Base-by-base conservation (phyloP, 1,140 invertebrate genomes). In the Littorina saxatilis region DNA sequence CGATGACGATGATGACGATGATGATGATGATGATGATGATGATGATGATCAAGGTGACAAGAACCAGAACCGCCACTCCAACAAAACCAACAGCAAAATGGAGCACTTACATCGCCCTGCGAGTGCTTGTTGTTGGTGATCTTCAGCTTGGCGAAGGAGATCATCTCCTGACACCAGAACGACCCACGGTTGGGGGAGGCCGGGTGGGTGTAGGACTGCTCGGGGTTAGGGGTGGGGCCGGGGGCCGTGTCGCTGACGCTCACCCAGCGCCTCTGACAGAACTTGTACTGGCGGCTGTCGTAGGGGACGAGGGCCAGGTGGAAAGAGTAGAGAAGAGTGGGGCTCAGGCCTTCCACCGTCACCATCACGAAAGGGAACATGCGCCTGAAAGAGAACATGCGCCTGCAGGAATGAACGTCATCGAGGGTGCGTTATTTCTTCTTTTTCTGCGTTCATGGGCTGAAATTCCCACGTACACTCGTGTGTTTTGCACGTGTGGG, bases 141-240 rank as follows among this genome's bases (percentile, higher is more conserved):
- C 92, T 98, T 98, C 0, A 98, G 96, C 94, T 98, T 98, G 11
- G 96, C 96, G 90, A 99, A 99, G 0, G 96, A 97, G 52, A 83
- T 63, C 50, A 98, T 95, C 0, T 96, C 95, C 84, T 98, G 97
- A 96, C 98, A 98, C 97, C 97, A 99, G 91, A 98, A 97, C 0
- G 96, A 95, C 0, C 98, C 98, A 86, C 97, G 98, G 92, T 98
- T 98, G 0, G 97, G 97, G 58, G 97, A 98, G 88, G 98, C 97
- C 0, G 97, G 97, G 89, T 99, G 98, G 39, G 97, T 95, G 91
- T 98, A 98, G 72, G 27, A n/a, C n/a, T 58, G 68, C 1, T 50
- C 77, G 23, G 77, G 82, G 9, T 39, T 29, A 9, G 73, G 58
- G 2, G 77, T 80, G 37, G 82, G 78, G 5, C 76, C 95, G 0